phyloP scores from a whole-genome alignment of 2,888 invertebrate genomes.

The Polyploca ridens region DNA sequence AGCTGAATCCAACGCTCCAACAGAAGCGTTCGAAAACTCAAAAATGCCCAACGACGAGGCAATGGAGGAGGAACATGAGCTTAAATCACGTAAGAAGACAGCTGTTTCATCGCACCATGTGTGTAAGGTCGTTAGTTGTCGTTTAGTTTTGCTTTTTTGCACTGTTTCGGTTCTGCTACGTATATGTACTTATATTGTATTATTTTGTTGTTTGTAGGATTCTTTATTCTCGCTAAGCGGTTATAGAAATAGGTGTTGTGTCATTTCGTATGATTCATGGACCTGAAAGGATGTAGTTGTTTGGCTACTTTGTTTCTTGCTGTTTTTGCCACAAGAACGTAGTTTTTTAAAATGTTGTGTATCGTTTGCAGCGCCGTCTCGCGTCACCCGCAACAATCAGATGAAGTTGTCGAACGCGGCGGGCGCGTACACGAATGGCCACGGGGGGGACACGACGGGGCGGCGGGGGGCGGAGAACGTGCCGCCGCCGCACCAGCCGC shows the following conservation, averaged over 20 bases:
- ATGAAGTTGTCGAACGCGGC: constrained; percentile 83
- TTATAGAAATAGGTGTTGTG: constrained; percentile 35
- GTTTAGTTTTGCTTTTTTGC: constrained; percentile 54
- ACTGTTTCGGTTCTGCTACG: constrained; percentile 42
- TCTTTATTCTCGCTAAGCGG: constrained; percentile 31
- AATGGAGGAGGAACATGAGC: constrained; percentile 49
- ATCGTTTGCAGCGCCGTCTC: constrained; percentile 65
- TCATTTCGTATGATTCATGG: constrained; percentile 59
- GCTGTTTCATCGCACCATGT: constrained; percentile 43
- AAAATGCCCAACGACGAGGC: constrained; percentile 43
- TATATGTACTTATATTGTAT: neutral
- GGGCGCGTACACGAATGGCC: constrained; percentile 83
- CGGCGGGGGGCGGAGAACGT: constrained; percentile 86
- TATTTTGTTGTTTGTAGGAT: constrained; percentile 19
- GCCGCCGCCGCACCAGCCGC: constrained; percentile 81
- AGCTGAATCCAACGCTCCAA: constrained; percentile 51
- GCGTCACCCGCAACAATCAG: constrained; percentile 81
- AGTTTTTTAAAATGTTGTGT: neutral
- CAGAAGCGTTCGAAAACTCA: constrained; percentile 64
- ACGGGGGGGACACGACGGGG: constrained; percentile 84
- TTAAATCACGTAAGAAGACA: constrained; percentile 69
- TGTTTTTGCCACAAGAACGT: neutral
- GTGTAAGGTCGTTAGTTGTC: constrained; percentile 33
- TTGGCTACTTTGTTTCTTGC: constrained; percentile 17
- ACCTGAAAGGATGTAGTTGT: constrained; percentile 31